Percentiles rank a stretch among this genome's conserved stretches.
Conservation (phyloP, 2,113 vertebrate species). For the Myotis yumanensis region DNA sequence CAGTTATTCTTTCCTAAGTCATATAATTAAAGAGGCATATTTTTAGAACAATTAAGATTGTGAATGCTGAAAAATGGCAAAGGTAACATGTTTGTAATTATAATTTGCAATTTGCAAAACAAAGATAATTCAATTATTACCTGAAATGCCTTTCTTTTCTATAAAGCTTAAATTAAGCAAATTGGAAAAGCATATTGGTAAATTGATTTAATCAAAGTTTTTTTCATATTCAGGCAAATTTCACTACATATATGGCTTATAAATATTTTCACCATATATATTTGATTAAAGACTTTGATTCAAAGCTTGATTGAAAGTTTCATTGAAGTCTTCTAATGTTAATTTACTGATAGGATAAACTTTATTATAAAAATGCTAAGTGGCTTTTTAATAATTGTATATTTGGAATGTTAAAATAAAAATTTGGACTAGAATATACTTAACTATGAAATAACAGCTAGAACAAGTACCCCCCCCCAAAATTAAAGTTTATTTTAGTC, state of each 20-base stretch:
- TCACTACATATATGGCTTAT: neutral
- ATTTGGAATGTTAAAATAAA: conserved; percentile 37
- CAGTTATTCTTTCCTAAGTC: neutral
- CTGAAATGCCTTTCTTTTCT: conserved; percentile 44
- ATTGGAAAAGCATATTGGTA: conserved; percentile 15
- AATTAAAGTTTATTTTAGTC: neutral
- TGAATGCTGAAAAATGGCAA: conserved; percentile 21
- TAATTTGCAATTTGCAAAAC: conserved; percentile 23
- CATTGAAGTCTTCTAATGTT: neutral
- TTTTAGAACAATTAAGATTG: conserved; percentile 41
- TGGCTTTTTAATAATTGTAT: neutral
- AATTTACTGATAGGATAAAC: neutral
- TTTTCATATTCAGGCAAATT: conserved; percentile 32
- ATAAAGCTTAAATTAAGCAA: conserved; percentile 47
- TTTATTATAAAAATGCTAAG: neutral
- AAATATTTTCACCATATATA: neutral
- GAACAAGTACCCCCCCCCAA: neutral
- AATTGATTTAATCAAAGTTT: conserved; percentile 53
- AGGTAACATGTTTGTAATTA: conserved; percentile 5
- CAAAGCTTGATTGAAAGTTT: conserved; percentile 24
- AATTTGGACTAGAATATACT: neutral
- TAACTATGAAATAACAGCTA: conserved; percentile 4
- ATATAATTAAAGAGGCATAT: neutral
- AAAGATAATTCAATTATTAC: conserved; percentile 46
- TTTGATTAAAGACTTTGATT: conserved; percentile 35